Evolutionary conservation across 2,888 invertebrate genomes (phyloP).

Genomic region (Mesochorus sp.): DNA sequence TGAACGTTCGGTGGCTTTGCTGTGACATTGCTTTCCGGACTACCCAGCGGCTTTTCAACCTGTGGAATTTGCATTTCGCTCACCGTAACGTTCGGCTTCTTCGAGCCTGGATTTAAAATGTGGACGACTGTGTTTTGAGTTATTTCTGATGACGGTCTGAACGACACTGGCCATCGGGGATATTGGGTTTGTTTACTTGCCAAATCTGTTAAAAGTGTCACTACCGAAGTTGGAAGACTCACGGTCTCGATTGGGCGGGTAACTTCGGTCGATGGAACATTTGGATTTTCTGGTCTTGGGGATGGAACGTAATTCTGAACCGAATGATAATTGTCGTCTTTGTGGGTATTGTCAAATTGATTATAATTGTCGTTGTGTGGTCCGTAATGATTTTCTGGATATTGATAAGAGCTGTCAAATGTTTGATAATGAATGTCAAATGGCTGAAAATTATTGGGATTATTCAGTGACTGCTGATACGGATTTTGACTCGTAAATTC

Average conservation of each 20-base stretch:
- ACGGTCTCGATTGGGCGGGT: constrained; percentile 41
- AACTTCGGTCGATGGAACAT: background rate
- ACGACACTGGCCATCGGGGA: constrained; percentile 55
- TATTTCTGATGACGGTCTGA: constrained; percentile 71
- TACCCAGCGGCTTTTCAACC: background rate
- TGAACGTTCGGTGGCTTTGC: constrained; percentile 73
- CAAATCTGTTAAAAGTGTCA: constrained; percentile 47
- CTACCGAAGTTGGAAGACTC: constrained; percentile 51
- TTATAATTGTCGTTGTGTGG: constrained; percentile 16
- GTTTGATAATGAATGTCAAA: background rate
- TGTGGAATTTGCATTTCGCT: constrained; percentile 59
- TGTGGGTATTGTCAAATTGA: constrained; percentile 3
- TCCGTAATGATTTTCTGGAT: background rate
- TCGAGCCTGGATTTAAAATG: constrained; percentile 71
- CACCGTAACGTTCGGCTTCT: constrained; percentile 70
- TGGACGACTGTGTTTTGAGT: constrained; percentile 78
- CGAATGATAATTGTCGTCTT: constrained; percentile 9
- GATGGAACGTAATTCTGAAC: constrained; percentile 11
- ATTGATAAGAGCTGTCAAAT: background rate
- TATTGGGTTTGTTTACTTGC: constrained; percentile 38
- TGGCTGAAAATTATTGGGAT: background rate
- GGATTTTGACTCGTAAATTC: constrained; percentile 21
- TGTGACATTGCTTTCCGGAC: constrained; percentile 20
- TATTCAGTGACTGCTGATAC: background rate
- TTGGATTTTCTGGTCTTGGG: background rate